Evolutionary conservation across 1,140 invertebrate genomes (phyloP).

Genomic region (Choristoneura fumiferana): DNA sequence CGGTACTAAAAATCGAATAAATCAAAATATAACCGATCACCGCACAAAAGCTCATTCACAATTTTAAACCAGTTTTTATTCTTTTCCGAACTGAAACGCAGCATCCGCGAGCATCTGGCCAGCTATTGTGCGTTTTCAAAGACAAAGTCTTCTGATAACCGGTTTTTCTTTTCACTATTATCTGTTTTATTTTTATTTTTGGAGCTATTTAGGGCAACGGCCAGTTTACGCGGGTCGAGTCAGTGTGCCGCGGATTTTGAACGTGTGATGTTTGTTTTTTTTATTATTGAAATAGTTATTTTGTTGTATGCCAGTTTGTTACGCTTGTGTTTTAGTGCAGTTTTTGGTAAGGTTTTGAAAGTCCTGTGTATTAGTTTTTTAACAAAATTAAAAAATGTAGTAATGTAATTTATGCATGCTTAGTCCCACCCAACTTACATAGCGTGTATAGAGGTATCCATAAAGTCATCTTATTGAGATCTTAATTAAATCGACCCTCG

Average conservation of each 20-base stretch:
- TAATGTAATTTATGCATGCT: no score
- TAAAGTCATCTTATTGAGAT: conserved; percentile 7
- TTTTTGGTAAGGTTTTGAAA: no score
- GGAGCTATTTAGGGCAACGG: conserved; percentile 62
- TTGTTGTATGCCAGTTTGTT: no score
- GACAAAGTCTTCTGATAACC: conserved; percentile 63
- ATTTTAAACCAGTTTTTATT: conserved; percentile 64
- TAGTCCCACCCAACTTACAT: no score
- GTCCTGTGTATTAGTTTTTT: no score
- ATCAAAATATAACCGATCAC: conserved; percentile 73
- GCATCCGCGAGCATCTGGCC: conserved; percentile 70
- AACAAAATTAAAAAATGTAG: no score
- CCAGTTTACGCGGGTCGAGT: conserved; percentile 4
- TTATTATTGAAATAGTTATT: conserved; percentile 6
- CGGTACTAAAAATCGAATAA: conserved; percentile 74
- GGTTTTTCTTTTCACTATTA: conserved; percentile 40
- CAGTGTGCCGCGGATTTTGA: conserved; percentile 8
- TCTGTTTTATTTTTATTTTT: conserved; percentile 39
- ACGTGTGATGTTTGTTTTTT: conserved; percentile 1
- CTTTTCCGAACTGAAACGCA: conserved; percentile 43
- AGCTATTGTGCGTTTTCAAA: conserved; percentile 57
- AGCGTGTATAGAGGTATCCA: no score
- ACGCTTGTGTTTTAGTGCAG: no score
- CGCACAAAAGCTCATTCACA: conserved; percentile 67
- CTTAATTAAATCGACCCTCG: conserved; percentile 14